These are phyloP conservation scores for Maconellicoccus hirsutus DNA, from an alignment of 1,140 invertebrate genomes.

Conservation along the genomic window DNA sequence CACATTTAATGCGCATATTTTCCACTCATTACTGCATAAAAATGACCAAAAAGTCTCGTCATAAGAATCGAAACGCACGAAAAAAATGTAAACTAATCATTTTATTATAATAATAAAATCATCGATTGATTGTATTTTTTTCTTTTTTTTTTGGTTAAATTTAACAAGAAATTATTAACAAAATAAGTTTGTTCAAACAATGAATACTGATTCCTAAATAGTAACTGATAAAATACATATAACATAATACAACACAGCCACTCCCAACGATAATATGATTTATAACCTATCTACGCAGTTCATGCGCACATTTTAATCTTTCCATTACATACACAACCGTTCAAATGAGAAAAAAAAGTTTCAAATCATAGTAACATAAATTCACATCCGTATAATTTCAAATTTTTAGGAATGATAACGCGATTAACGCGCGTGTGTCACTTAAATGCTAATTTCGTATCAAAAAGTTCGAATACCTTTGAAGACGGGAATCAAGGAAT, in stretches of 20 bases:
- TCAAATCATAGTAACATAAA: not conserved
- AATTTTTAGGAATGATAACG: constrained; percentile 7
- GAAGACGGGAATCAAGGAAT: not conserved
- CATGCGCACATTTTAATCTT: not conserved
- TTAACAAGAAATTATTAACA: constrained; percentile 18
- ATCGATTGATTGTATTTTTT: constrained; percentile 1
- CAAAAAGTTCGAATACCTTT: not conserved
- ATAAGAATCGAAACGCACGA: not conserved
- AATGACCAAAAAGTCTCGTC: too few species aligned
- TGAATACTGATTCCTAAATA: constrained; percentile 7
- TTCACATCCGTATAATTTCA: not conserved
- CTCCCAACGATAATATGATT: constrained; percentile 15
- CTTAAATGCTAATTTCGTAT: not conserved
- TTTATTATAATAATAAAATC: not conserved
- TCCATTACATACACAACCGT: not conserved
- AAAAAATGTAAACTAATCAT: not conserved
- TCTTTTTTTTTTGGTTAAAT: constrained; percentile 12
- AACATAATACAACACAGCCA: constrained; percentile 17
- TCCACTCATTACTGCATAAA: too few species aligned
- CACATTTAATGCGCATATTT: too few species aligned
- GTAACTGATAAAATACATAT: not conserved
- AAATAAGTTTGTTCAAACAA: constrained; percentile 19
- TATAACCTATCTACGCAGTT: constrained; percentile 1
- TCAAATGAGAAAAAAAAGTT: not conserved
- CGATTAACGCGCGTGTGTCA: not conserved